Percentiles rank a stretch among this genome's conserved stretches.
Conservation (phyloP, 2,797 vertebrate genomes). For the Onychomys leucogaster region DNA sequence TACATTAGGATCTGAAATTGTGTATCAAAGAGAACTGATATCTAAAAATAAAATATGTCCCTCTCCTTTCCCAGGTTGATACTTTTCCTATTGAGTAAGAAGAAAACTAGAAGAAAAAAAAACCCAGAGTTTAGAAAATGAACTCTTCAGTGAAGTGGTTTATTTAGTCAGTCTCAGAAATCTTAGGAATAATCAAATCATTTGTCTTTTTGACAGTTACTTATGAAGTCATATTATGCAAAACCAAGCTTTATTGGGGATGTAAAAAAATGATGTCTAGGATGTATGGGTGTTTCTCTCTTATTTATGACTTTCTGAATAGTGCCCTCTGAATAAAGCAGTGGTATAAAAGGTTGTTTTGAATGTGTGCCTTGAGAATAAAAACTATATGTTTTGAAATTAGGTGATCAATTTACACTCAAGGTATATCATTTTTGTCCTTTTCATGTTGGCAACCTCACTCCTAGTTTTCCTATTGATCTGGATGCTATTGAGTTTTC, state of each 20-base stretch:
- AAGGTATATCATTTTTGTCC: slow-evolving; percentile 36
- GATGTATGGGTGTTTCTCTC: slow-evolving; percentile 53
- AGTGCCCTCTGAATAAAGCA: slow-evolving; percentile 54
- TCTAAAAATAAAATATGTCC: not conserved
- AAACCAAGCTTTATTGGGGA: slow-evolving; percentile 53
- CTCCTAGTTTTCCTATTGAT: slow-evolving; percentile 39
- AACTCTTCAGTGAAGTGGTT: slow-evolving; percentile 39
- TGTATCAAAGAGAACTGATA: slow-evolving; percentile 11
- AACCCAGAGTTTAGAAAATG: slow-evolving; percentile 44
- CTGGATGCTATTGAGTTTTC: slow-evolving; percentile 3
- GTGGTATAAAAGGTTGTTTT: slow-evolving; percentile 50
- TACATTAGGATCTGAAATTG: slow-evolving; percentile 44
- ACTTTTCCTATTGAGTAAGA: slow-evolving; percentile 46
- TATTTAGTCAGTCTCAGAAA: slow-evolving; percentile 60
- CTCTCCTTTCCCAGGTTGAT: slow-evolving; percentile 35
- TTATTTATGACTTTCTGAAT: slow-evolving; percentile 71
- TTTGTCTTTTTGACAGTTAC: slow-evolving; percentile 71
- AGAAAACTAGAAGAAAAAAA: slow-evolving; percentile 35
- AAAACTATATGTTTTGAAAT: slow-evolving; percentile 63
- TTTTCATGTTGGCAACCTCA: not conserved
- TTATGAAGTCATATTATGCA: slow-evolving; percentile 66
- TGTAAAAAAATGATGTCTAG: slow-evolving; percentile 53
- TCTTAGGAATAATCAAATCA: slow-evolving; percentile 59
- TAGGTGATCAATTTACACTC: slow-evolving; percentile 41
- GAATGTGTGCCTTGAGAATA: slow-evolving; percentile 43